Evolutionary conservation across 2,113 vertebrate species (phyloP).

Genomic region (Echinops telfairi): DNA sequence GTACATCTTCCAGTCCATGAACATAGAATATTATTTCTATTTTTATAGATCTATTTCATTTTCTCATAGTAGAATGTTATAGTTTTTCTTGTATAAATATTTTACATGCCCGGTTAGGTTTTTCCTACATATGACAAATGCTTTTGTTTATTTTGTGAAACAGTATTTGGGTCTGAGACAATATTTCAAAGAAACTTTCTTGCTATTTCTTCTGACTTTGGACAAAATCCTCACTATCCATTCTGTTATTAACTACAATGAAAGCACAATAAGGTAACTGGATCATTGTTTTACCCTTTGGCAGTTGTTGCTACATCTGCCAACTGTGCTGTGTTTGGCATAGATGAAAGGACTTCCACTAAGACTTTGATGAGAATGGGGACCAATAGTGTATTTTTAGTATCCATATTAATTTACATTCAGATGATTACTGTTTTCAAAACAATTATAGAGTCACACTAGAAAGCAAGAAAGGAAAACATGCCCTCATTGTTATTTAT

Average conservation of each 20-base stretch:
- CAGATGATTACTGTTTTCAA: constrained; percentile 54
- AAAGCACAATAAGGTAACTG: constrained; percentile 5
- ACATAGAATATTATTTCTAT: neutral
- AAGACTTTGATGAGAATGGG: neutral
- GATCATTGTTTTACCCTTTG: neutral
- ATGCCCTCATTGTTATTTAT: constrained; percentile 38
- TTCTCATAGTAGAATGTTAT: neutral
- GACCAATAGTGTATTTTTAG: constrained; percentile 52
- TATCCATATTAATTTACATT: constrained; percentile 64
- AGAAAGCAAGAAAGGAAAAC: constrained; percentile 24
- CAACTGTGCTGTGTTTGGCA: neutral
- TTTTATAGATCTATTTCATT: neutral
- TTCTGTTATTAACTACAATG: constrained; percentile 6
- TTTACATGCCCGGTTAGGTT: neutral
- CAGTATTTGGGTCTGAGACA: constrained; percentile 5
- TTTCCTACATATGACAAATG: neutral
- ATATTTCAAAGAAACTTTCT: constrained; percentile 67
- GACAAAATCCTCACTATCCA: constrained; percentile 40
- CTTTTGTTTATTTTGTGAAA: no score
- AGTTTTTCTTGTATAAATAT: neutral
- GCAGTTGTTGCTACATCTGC: neutral
- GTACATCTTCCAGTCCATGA: neutral
- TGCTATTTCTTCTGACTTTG: constrained; percentile 52
- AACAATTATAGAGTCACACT: constrained; percentile 39
- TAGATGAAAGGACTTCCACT: neutral